phyloP scores from a whole-genome alignment of 2,888 invertebrate genomes.

The Amphipoea lucens region DNA sequence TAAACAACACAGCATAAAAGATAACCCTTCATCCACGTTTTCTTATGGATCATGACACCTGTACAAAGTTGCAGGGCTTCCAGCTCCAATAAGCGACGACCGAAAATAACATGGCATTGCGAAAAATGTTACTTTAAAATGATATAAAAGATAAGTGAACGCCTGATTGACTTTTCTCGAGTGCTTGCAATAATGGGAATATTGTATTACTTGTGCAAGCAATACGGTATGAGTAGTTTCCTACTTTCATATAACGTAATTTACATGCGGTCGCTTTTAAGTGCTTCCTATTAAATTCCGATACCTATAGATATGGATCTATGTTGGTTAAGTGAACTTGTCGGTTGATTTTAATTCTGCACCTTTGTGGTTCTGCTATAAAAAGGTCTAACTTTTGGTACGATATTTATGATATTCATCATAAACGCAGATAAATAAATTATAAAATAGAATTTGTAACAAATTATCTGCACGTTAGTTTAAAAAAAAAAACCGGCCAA shows the following conservation, averaged over 20 bases:
- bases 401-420: neutral
- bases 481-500: no score
- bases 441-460: neutral
- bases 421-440: neutral
- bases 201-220: constrained; percentile 42
- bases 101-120: constrained; percentile 35
- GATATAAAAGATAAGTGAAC: constrained; percentile 14
- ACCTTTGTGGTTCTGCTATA: neutral
- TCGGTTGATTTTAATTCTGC: constrained; percentile 24
- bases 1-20: constrained; percentile 39
- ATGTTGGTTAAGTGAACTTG: constrained; percentile 9
- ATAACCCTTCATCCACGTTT: constrained; percentile 33
- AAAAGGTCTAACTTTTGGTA: neutral
- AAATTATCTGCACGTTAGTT: no score
- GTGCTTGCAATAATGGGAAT: constrained; percentile 42
- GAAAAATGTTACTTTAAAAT: constrained; percentile 5
- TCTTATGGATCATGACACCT: constrained; percentile 49
- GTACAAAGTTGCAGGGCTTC: constrained; percentile 38
- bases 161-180: constrained; percentile 45
- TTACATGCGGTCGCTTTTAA: constrained; percentile 37
- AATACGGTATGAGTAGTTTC: constrained; percentile 14
- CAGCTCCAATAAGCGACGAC: constrained; percentile 35
- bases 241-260: constrained; percentile 36
- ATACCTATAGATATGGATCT: constrained; percentile 1
- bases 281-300: constrained; percentile 38